Conservation (phyloP, 1,140 invertebrate species). For the Drosophila lowei region DNA sequence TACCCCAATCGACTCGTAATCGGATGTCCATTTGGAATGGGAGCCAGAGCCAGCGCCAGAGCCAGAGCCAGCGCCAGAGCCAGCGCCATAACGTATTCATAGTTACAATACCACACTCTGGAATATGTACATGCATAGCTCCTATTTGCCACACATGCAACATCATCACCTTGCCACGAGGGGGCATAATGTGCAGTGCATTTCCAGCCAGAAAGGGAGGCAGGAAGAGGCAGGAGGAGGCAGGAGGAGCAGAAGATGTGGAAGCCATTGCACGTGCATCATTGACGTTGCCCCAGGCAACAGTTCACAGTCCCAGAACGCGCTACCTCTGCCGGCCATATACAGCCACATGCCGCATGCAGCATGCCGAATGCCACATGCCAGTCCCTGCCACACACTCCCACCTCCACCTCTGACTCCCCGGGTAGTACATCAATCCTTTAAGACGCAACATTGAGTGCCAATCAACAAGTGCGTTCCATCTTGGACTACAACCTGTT, state of each 20-base stretch:
- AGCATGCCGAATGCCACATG: no score
- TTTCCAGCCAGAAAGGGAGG: conserved; percentile 32
- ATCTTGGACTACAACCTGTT: conserved; percentile 54
- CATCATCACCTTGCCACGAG: not conserved
- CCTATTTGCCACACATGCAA: no score
- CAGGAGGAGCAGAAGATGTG: not conserved
- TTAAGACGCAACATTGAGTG: conserved; percentile 80
- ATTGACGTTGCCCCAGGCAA: conserved; percentile 60
- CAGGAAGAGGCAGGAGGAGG: not conserved
- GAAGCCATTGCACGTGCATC: conserved; percentile 55
- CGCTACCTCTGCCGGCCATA: not conserved
- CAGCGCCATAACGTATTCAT: conserved; percentile 26
- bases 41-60: no score
- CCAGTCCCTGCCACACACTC: not conserved
- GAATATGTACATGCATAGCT: no score
- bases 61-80: no score
- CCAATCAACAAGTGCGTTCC: conserved; percentile 80
- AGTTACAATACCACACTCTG: conserved; percentile 1
- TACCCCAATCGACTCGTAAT: not conserved
- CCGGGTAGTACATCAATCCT: conserved; percentile 72
- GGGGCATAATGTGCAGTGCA: conserved; percentile 51
- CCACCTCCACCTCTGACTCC: not conserved
- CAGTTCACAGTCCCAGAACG: not conserved
- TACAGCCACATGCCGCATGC: not conserved
- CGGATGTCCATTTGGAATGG: no score